Conservation (phyloP, 2,888 invertebrate species). For the Micropterix aruncella region DNA sequence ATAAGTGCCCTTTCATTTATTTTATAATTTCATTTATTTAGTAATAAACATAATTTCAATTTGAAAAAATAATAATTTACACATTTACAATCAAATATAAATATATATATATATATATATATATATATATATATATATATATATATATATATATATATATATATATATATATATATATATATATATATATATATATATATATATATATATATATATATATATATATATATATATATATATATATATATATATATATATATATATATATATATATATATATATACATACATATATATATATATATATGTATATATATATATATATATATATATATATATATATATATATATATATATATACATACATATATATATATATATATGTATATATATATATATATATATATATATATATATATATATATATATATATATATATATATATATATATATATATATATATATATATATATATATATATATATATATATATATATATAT, state of each 20-base stretch:
- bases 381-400: constrained; percentile 5
- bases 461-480: background rate
- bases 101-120: too few species aligned
- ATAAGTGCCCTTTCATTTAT: too few species aligned
- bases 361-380: constrained; percentile 5
- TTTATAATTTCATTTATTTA: too few species aligned
- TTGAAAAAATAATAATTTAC: too few species aligned
- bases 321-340: constrained; percentile 4
- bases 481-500: background rate
- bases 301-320: constrained; percentile 3
- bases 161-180: too few species aligned
- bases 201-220: too few species aligned
- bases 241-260: constrained; percentile 4
- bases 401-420: constrained; percentile 1
- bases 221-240: constrained; percentile 3
- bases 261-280: constrained; percentile 4
- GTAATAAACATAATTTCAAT: too few species aligned
- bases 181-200: too few species aligned
- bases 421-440: background rate
- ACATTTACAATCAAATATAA: too few species aligned
- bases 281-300: constrained; percentile 4
- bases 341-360: constrained; percentile 5
- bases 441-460: background rate
- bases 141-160: too few species aligned
- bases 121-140: too few species aligned